Conservation (phyloP, 2,888 invertebrate species). For the Dynastes maya region DNA sequence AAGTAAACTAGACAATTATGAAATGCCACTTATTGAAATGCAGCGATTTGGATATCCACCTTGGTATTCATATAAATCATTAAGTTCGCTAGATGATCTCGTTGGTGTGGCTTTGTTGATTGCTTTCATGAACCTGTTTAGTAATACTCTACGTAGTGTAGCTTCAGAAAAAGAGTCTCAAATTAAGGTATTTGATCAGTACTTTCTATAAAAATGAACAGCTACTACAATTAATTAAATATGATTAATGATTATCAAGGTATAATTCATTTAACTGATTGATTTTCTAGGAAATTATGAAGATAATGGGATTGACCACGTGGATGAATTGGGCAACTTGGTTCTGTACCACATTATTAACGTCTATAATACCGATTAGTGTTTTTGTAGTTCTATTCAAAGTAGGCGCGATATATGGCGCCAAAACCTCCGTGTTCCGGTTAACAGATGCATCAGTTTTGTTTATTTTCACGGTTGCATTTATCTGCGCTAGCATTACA, state of each 20-base stretch:
- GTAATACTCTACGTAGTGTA: constrained; percentile 79
- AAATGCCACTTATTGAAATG: constrained; percentile 69
- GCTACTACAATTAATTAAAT: not conserved
- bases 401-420: not conserved
- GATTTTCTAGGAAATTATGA: constrained; percentile 84
- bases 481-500: constrained; percentile 80
- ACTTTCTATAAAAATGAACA: not conserved
- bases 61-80: constrained; percentile 81
- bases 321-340: constrained; percentile 91
- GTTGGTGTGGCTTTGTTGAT: constrained; percentile 87
- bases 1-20: not conserved
- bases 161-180: constrained; percentile 84
- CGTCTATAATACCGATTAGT: constrained; percentile 75
- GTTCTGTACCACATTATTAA: constrained; percentile 83
- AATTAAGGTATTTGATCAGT: constrained; percentile 75
- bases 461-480: constrained; percentile 81
- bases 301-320: constrained; percentile 89
- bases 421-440: constrained; percentile 78
- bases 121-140: constrained; percentile 82
- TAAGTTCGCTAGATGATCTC: constrained; percentile 79
- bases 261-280: constrained; percentile 1
- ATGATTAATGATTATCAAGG: not conserved
- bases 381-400: constrained; percentile 73
- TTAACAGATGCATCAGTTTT: constrained; percentile 78
- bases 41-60: constrained; percentile 83